Percentiles rank a stretch among this genome's conserved stretches.
These are phyloP conservation scores for Centroberyx gerrardi DNA, from an alignment of 2,797 vertebrate species.

Conservation along the genomic window DNA sequence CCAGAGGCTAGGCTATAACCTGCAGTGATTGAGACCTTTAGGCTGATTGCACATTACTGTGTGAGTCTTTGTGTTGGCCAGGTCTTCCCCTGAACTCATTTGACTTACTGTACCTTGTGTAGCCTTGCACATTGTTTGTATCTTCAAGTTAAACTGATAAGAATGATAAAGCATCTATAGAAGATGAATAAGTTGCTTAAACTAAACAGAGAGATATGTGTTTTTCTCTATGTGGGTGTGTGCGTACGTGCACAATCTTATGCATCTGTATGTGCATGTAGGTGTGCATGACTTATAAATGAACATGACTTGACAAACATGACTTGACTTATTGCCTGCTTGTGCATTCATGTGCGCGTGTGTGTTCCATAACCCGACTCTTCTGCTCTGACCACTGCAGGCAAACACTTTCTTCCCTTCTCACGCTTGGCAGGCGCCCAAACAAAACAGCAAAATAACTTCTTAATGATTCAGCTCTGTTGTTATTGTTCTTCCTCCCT, in stretches of 20 bases:
- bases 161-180: constrained; percentile 32
- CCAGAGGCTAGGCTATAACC: not conserved
- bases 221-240: constrained; percentile 15
- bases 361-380: constrained; percentile 48
- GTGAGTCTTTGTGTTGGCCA: not conserved
- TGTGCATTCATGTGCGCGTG: constrained; percentile 47
- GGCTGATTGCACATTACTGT: not conserved
- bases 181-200: constrained; percentile 36
- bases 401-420: constrained; percentile 47
- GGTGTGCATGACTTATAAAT: constrained; percentile 38
- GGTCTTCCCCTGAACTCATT: constrained; percentile 12
- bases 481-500: constrained; percentile 85
- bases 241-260: not conserved
- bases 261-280: constrained; percentile 14
- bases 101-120: constrained; percentile 1
- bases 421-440: constrained; percentile 77
- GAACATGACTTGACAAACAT: constrained; percentile 38
- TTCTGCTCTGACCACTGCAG: constrained; percentile 51
- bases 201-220: constrained; percentile 28
- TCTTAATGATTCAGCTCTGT: constrained; percentile 85
- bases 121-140: constrained; percentile 25
- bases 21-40: constrained; percentile 8
- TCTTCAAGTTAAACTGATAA: constrained; percentile 45
- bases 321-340: constrained; percentile 46
- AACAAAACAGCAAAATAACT: constrained; percentile 86